Evolutionary conservation across 2,797 vertebrate genomes (phyloP).

Genomic region (Aplochiton taeniatus): DNA sequence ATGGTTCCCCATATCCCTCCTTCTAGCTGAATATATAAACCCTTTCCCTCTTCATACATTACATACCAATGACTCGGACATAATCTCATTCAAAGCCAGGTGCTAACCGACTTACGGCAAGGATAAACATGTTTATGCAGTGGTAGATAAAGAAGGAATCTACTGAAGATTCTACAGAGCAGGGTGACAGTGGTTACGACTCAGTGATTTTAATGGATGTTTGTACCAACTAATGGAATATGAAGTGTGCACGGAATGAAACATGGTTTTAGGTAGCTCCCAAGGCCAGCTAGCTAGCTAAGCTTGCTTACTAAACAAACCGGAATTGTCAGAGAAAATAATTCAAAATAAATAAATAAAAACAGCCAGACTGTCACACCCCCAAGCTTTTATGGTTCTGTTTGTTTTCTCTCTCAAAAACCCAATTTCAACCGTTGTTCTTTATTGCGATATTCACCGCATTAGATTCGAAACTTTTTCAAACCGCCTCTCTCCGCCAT

Average conservation of each 20-base stretch:
- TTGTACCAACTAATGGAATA: constrained; percentile 50
- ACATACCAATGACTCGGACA: constrained; percentile 20
- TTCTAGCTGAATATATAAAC: neutral
- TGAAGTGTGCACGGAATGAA: constrained; percentile 46
- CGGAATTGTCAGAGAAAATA: constrained; percentile 14
- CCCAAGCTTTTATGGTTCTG: neutral
- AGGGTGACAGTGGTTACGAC: constrained; percentile 51
- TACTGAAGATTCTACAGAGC: constrained; percentile 42
- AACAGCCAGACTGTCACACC: constrained; percentile 12
- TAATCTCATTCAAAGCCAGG: constrained; percentile 35
- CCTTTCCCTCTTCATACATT: constrained; percentile 17
- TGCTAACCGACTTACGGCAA: constrained; percentile 40
- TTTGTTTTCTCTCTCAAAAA: no score
- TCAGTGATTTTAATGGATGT: constrained; percentile 60
- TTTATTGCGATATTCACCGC: neutral
- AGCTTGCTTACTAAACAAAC: constrained; percentile 39
- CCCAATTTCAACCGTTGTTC: no score
- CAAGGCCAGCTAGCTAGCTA: no score
- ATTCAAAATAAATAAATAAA: neutral
- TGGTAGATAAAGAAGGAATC: constrained; percentile 38
- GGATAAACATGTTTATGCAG: constrained; percentile 46
- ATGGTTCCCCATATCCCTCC: no score
- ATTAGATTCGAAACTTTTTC: constrained; percentile 11
- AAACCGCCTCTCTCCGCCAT: neutral
- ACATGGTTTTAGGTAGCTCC: constrained; percentile 22